Evolutionary conservation across 1,140 invertebrate genomes (phyloP), one percentile per base, ranked within the genome.

Genomic region (Micrasema minimum): DNA sequence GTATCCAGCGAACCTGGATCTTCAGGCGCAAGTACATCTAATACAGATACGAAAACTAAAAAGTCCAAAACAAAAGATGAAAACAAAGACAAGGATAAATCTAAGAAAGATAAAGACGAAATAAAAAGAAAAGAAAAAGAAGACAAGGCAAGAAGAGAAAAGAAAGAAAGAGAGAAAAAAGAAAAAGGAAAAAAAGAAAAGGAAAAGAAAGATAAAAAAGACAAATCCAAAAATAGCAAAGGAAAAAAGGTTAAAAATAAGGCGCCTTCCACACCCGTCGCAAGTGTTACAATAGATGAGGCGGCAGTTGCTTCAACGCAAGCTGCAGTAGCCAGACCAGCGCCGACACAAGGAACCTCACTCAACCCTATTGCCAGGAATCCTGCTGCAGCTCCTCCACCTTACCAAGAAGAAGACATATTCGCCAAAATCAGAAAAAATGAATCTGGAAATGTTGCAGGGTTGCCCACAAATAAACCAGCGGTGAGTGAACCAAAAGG

Each of bases 221-320:
- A 72, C n/a, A 81, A 72, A 74, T 67, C 76, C 45, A 80, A 81
- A 46, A 79, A 80, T 53, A 66, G 53, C 50, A 55, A 66, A 65
- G 41, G 35, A 37, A 66, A 75, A 14, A 35, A 71, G 37, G 12
- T 16, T 26, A 68, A 71, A 16, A 70, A 72, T 72, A 71, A 76
- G 70, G 78, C 75, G 50, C 69, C 66, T 20, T 37, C 72, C 10
- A 69, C 61, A 66, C 61, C 69, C 20, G 76, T 76, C 35, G 66
- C 72, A 3, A 72, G 71, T 57, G 61, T 66, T 16, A 68, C 73
- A 11, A 66, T 69, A 4, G 69, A 69, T 14, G 35, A 20, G 18
- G 48, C 48, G 45, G 59, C 69, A n/a, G 67, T 57, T 2, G 50
- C 65, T 10, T 59, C 65, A 11, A 46, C 37, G 18, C 48, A 71